Conservation (phyloP, 2,888 invertebrate species). For the Rutpela maculata region DNA sequence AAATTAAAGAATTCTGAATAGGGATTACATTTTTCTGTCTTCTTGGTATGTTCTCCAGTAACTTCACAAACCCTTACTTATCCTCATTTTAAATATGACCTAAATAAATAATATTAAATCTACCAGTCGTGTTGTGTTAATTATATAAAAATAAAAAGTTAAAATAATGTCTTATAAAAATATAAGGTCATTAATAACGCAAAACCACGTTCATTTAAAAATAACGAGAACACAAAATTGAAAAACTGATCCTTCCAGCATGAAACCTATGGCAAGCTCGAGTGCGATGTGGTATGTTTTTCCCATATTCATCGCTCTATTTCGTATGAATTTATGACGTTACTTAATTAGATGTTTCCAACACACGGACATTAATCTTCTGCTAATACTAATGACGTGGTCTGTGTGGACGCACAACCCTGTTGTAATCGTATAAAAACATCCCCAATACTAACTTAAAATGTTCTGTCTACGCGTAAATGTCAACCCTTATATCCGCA, state of each 20-base stretch:
- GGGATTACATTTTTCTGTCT: too few species aligned
- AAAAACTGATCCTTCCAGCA: slow-evolving; percentile 27
- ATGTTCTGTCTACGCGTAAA: slow-evolving; percentile 37
- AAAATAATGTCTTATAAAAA: slow-evolving; percentile 5
- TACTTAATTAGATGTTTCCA: slow-evolving; percentile 69
- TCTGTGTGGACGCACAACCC: slow-evolving; percentile 56
- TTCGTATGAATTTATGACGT: slow-evolving; percentile 68
- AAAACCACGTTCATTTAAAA: slow-evolving; percentile 17
- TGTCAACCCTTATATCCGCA: slow-evolving; percentile 34
- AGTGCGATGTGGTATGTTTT: slow-evolving; percentile 49
- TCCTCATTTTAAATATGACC: neutral
- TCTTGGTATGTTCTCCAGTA: too few species aligned
- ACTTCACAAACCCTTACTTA: too few species aligned
- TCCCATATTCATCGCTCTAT: slow-evolving; percentile 63
- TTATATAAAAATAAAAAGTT: neutral
- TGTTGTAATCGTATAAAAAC: slow-evolving; percentile 64
- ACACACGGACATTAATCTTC: slow-evolving; percentile 65
- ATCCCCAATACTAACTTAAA: slow-evolving; percentile 44
- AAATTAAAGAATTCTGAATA: too few species aligned
- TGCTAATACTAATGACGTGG: slow-evolving; percentile 64
- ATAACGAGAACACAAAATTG: slow-evolving; percentile 27
- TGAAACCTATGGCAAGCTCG: slow-evolving; percentile 36
- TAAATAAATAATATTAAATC: neutral
- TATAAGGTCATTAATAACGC: slow-evolving; percentile 15
- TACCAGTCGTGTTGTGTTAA: neutral